Percentiles rank a stretch among this genome's conserved stretches.
These are phyloP conservation scores for Chrysogorgia sp. DNA, from an alignment of 92 coral and sea anemone species.

Conservation along the genomic window DNA sequence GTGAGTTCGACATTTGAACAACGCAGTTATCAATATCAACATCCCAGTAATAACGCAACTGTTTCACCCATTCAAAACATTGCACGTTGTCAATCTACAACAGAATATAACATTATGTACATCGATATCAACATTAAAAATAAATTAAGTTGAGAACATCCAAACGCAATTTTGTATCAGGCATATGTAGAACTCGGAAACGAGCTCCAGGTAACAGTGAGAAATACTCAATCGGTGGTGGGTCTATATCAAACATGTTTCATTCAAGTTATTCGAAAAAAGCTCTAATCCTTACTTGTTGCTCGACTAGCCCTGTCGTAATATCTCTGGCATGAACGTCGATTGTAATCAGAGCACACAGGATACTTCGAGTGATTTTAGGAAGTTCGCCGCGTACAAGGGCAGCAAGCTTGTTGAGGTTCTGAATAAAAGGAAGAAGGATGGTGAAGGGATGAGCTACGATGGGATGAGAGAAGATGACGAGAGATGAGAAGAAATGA, in stretches of 20 bases:
- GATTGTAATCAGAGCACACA: constrained; percentile 94
- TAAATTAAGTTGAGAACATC: neutral
- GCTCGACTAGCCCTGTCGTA: constrained; percentile 86
- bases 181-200: too few species aligned
- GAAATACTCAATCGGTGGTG: too few species aligned
- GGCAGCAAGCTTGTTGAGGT: constrained; percentile 92
- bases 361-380: constrained; percentile 89
- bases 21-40: constrained; percentile 98
- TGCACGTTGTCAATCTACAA: constrained; percentile 85
- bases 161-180: too few species aligned
- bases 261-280: neutral
- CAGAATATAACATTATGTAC: neutral
- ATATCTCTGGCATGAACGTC: constrained; percentile 99
- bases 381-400: constrained; percentile 99
- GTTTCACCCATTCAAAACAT: constrained; percentile 98
- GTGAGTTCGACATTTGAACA: constrained; percentile 98
- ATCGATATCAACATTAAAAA: neutral
- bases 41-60: constrained; percentile 99
- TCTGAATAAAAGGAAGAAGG: constrained; percentile 53
- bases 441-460: neutral
- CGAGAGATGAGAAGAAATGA: neutral
- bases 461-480: neutral
- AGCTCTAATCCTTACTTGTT: constrained; percentile 60
- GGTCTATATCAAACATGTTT: neutral
- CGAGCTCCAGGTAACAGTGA: too few species aligned